phyloP scores from a whole-genome alignment of 2,113 vertebrate genomes.

The Periophthalmus modestus region DNA sequence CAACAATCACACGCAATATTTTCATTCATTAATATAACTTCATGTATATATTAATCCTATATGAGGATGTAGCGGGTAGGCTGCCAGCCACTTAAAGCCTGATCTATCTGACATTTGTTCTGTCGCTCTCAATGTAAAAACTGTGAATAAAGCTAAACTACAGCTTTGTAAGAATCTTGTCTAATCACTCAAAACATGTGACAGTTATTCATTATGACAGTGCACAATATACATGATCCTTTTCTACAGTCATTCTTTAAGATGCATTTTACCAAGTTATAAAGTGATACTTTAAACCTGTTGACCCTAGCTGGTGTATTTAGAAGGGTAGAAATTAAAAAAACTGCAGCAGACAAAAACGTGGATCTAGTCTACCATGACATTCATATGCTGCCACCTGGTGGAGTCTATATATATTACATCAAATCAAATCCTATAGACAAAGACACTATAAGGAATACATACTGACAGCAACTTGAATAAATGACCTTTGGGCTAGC shows the following conservation, averaged over 20 bases:
- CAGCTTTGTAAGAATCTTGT: too few species aligned
- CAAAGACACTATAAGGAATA: background rate
- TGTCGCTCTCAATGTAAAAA: too few species aligned
- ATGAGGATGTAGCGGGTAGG: too few species aligned
- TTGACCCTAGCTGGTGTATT: background rate
- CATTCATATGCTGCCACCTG: conserved; percentile 43
- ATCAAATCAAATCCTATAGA: background rate
- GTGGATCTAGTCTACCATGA: background rate
- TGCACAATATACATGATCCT: background rate
- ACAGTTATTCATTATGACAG: background rate
- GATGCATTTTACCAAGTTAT: too few species aligned
- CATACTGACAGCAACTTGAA: background rate
- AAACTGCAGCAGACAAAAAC: background rate
- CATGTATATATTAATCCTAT: too few species aligned
- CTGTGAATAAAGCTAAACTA: background rate
- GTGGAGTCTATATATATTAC: conserved; percentile 16
- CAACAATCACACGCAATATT: too few species aligned
- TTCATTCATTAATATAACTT: too few species aligned
- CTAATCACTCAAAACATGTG: background rate
- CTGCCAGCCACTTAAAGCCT: too few species aligned
- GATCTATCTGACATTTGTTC: too few species aligned
- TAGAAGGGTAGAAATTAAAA: too few species aligned
- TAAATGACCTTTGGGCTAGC: background rate
- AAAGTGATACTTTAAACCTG: background rate
- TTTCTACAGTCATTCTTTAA: background rate